Base-by-base conservation (phyloP, 2,113 vertebrate genomes). In the Microtus pennsylvanicus region DNA sequence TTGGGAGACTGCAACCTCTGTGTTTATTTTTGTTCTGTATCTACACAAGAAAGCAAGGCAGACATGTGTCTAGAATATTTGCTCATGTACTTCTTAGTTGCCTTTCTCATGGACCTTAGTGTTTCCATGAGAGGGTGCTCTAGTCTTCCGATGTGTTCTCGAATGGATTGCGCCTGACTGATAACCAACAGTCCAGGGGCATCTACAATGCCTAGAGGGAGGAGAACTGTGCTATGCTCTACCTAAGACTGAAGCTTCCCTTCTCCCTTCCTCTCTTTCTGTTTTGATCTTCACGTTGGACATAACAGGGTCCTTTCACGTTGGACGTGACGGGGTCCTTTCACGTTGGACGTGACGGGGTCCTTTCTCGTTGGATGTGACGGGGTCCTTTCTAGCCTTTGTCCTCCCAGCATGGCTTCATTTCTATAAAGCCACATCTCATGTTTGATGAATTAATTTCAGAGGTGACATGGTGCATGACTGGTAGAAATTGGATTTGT, bases 401-500 rank as follows among this genome's bases (percentile, higher is more conserved):
- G 13, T 63, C 55, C 21, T 90, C 30, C 94, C 7, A 91, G 3
- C 19, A 22, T 0, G 22, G 35, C 88, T 77, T 80, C 76, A 88
- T 70, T 97, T 92, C 45, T 82, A 69, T 67, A 91, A 92, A 95
- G 14, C 35, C 88, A 17, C 0, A 58, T 74, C 72, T 82, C 72
- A 87, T 78, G 38, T 89, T 69, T 76, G 87, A 96, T 93, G 47
- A 82, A 47, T 97, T 95, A 87, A 94, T 81, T 96, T 94, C 94
- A 90, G 82, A 90, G 55, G 72, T 93, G 81, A 87, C 33, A 72
- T 35, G 70, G 47, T 35, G 2, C 33, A 7, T 97, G 28, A 97
- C 94, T 81, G 72, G 69, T 90, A 96, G 91, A 97, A 97, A 88
- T 70, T 50, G n/a, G 50, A 63, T 97, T 97, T 97, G 22, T 82